Conservation (phyloP, 2,797 vertebrate genomes). For the Pseudochaenichthys georgianus region DNA sequence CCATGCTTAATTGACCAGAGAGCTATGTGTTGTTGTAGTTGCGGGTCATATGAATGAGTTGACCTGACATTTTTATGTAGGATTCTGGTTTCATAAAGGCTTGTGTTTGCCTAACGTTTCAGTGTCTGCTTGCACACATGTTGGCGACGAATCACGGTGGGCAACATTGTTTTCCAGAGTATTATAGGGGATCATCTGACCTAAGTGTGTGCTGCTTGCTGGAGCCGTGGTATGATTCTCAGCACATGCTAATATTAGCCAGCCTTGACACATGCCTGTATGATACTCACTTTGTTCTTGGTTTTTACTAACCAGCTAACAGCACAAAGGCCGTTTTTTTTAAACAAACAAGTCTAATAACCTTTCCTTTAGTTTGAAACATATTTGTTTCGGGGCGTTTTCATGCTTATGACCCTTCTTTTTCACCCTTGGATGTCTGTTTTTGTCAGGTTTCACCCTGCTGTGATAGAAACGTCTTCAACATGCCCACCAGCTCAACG, state of each 20-base stretch:
- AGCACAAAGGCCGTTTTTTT: not conserved
- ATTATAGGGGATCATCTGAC: constrained; percentile 18
- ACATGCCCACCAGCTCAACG: no score
- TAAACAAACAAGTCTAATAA: no score
- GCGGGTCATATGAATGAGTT: constrained; percentile 52
- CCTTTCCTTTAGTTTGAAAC: no score
- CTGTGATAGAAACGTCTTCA: no score
- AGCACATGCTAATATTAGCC: constrained; percentile 3
- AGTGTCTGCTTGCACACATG: constrained; percentile 37
- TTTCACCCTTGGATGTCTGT: no score
- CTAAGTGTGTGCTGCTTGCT: constrained; percentile 15
- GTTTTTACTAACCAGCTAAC: constrained; percentile 18
- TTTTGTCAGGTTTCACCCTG: no score
- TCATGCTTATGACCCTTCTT: no score
- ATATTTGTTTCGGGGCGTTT: no score
- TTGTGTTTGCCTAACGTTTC: constrained; percentile 37
- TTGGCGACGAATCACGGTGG: no score
- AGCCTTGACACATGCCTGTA: constrained; percentile 9
- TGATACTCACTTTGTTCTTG: constrained; percentile 25
- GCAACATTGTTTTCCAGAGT: constrained; percentile 29
- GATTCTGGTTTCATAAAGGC: constrained; percentile 50
- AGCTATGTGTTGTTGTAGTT: constrained; percentile 45
- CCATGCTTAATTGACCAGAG: constrained; percentile 67
- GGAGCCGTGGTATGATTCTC: constrained; percentile 21
- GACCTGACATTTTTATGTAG: constrained; percentile 62